A percentile compares a stretch with the other conserved stretches of the same genome.
These are phyloP conservation scores for Pteronura brasiliensis DNA, from an alignment of 2,113 vertebrate species.

Conservation along the genomic window DNA sequence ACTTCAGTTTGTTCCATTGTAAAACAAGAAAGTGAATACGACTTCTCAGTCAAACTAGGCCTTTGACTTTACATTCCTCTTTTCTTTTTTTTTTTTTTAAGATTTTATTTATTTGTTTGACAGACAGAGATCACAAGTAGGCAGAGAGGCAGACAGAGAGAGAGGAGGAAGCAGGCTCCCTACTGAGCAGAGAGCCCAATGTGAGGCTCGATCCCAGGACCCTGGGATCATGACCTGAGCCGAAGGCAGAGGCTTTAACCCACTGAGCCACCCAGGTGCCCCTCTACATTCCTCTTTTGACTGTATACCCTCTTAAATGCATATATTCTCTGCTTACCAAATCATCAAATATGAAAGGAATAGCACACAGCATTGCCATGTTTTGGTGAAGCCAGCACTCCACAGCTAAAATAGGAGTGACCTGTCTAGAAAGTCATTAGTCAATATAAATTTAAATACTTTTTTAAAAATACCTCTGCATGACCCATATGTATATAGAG, in stretches of 20 bases:
- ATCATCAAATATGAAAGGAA: neutral
- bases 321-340: constrained; percentile 28
- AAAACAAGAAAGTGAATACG: constrained; percentile 8
- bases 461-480: neutral
- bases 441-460: neutral
- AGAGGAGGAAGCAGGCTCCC: too few relatives aligned
- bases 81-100: neutral
- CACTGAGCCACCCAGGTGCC: too few relatives aligned
- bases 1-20: neutral
- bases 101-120: too few relatives aligned
- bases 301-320: neutral
- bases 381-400: neutral
- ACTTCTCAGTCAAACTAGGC: constrained; percentile 16
- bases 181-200: too few relatives aligned
- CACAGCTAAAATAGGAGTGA: neutral
- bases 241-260: too few relatives aligned
- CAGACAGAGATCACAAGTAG: too few relatives aligned
- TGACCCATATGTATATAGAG: neutral
- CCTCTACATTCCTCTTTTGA: neutral
- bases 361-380: neutral
- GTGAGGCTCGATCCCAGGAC: too few relatives aligned
- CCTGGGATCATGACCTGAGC: too few relatives aligned
- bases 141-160: too few relatives aligned
- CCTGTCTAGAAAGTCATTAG: constrained; percentile 7
- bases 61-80: neutral